phyloP scores from a whole-genome alignment of 2,888 invertebrate genomes.

The Parochlus steinenii region DNA sequence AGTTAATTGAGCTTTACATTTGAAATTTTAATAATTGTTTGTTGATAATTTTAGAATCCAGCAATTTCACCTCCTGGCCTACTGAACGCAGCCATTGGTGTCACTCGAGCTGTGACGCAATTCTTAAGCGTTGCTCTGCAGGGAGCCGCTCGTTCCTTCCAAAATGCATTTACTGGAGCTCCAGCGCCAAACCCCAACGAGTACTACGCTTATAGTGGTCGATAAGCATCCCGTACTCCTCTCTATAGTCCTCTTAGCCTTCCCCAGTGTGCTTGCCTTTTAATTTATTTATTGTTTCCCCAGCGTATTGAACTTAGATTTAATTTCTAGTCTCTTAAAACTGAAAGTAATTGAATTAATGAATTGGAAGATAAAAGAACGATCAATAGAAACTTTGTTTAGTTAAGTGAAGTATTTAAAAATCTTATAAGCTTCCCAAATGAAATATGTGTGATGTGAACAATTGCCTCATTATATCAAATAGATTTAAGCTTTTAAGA shows the following conservation, averaged over 20 bases:
- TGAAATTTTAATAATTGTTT: constrained; percentile 3
- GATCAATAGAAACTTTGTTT: background rate
- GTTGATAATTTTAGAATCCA: constrained; percentile 14
- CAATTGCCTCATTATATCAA: background rate
- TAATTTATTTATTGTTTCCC: too few species aligned
- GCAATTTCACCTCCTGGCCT: constrained; percentile 32
- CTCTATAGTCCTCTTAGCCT: too few species aligned
- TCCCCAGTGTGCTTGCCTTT: too few species aligned
- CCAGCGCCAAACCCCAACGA: background rate
- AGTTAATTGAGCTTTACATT: background rate
- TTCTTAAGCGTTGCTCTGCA: constrained; percentile 63
- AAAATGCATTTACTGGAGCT: constrained; percentile 1
- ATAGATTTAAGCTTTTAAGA: constrained; percentile 1
- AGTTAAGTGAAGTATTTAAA: background rate
- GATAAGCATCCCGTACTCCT: background rate
- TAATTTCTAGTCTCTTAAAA: too few species aligned
- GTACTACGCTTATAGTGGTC: constrained; percentile 5
- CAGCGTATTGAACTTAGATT: too few species aligned
- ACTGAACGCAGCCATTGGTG: constrained; percentile 56
- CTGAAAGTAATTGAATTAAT: constrained; percentile 6
- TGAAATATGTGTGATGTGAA: too few species aligned
- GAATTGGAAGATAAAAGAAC: background rate
- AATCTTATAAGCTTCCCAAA: too few species aligned
- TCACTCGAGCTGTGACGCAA: constrained; percentile 59
- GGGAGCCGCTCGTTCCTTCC: constrained; percentile 23